These are phyloP conservation scores for Vannuccia rotundouncinata DNA, from an alignment of 2,888 invertebrate species.

Conservation along the genomic window DNA sequence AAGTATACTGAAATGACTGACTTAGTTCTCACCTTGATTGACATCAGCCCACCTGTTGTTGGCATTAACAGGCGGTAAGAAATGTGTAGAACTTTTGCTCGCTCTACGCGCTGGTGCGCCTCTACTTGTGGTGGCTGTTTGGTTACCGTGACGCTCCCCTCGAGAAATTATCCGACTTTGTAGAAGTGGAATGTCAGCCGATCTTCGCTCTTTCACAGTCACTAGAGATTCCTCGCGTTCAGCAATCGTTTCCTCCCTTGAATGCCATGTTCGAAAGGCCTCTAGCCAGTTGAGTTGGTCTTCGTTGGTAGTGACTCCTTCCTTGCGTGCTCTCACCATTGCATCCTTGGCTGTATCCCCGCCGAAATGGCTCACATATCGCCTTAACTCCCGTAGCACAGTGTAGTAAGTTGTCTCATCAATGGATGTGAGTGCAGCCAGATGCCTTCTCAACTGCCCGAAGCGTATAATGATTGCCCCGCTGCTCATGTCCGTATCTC, in stretches of 20 bases:
- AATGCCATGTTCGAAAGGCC: constrained; percentile 27
- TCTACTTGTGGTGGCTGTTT: constrained; percentile 13
- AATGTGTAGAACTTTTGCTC: not conserved
- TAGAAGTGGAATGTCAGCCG: constrained; percentile 1
- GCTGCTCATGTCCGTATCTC: constrained; percentile 45
- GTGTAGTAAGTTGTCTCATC: not conserved
- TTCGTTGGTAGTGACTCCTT: not conserved
- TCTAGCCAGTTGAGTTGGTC: constrained; percentile 3
- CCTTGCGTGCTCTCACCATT: not conserved
- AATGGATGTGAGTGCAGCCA: constrained; percentile 22
- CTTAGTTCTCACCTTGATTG: not conserved
- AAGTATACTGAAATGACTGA: not conserved
- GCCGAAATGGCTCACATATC: constrained; percentile 27
- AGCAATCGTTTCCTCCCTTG: constrained; percentile 18
- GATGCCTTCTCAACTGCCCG: constrained; percentile 42
- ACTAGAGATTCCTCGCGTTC: constrained; percentile 13
- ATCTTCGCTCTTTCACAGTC: not conserved
- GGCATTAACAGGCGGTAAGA: not conserved
- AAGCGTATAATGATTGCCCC: constrained; percentile 49
- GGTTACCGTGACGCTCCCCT: not conserved
- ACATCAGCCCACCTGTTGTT: constrained; percentile 25
- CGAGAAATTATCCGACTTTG: constrained; percentile 1
- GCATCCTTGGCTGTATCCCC: not conserved
- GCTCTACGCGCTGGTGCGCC: not conserved
- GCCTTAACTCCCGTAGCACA: not conserved